These are phyloP conservation scores for Pantherophis guttatus DNA, from an alignment of 2,113 vertebrate genomes.

Conservation along the genomic window DNA sequence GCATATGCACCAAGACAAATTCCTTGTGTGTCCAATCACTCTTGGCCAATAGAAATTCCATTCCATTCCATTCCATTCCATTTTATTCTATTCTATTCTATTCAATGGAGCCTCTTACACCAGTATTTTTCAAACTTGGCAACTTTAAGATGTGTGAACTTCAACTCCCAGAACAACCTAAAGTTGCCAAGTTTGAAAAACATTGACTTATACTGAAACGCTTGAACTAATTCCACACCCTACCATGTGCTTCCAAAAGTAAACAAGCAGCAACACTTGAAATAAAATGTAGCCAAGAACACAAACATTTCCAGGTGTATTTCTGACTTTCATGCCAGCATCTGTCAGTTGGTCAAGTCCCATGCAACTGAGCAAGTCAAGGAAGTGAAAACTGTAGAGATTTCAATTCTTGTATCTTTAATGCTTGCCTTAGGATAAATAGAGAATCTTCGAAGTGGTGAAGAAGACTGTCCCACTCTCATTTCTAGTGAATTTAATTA, in stretches of 20 bases:
- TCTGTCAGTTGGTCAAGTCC: background rate
- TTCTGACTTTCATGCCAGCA: background rate
- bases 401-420: background rate
- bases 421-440: background rate
- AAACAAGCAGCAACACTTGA: background rate
- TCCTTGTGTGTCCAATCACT: too few relatives aligned
- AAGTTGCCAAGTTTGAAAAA: background rate
- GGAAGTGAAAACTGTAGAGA: background rate
- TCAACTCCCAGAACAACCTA: background rate
- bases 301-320: background rate
- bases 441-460: background rate
- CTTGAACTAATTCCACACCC: background rate
- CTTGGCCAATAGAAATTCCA: too few relatives aligned
- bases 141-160: background rate
- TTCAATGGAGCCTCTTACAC: background rate
- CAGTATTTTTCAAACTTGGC: background rate
- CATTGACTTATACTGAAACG: background rate
- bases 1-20: too few relatives aligned
- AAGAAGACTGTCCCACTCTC: background rate
- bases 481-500: background rate
- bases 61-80: too few relatives aligned
- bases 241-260: background rate
- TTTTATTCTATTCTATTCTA: too few relatives aligned
- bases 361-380: background rate
- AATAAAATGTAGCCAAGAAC: background rate